phyloP scores from a whole-genome alignment of 2,888 invertebrate species.

The Mesorhabditis spiculigera region DNA sequence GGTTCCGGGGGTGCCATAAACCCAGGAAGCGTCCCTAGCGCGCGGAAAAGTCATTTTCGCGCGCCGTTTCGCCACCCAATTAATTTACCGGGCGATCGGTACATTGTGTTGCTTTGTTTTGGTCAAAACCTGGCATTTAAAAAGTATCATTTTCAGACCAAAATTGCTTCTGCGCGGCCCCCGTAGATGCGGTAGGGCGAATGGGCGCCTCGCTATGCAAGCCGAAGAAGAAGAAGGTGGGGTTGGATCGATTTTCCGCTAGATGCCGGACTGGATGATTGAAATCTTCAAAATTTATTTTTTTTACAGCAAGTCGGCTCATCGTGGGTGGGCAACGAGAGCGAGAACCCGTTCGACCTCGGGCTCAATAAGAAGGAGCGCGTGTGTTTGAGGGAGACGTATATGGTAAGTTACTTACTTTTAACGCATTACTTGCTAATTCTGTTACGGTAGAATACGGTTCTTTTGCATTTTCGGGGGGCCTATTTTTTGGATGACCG shows the following conservation, averaged over 20 bases:
- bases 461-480: too few relatives aligned
- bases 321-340: constrained; percentile 54
- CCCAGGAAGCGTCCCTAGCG: too few relatives aligned
- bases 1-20: too few relatives aligned
- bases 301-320: constrained; percentile 34
- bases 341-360: constrained; percentile 54
- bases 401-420: constrained; percentile 27
- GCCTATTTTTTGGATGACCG: too few relatives aligned
- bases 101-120: too few relatives aligned
- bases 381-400: constrained; percentile 49
- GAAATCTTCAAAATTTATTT: neutral
- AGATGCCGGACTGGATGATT: neutral
- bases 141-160: neutral
- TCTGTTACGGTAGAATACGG: neutral
- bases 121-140: too few relatives aligned
- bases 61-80: neutral
- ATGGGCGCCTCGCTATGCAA: constrained; percentile 55
- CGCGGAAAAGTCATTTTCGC: too few relatives aligned
- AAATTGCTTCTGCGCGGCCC: neutral
- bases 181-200: neutral
- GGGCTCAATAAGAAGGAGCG: constrained; percentile 52
- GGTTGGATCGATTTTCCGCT: neutral
- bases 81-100: too few relatives aligned
- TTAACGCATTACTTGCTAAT: neutral
- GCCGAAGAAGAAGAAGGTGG: constrained; percentile 43